These are phyloP conservation scores for Salarias fasciatus DNA, from an alignment of 2,797 vertebrate genomes.

Conservation along the genomic window DNA sequence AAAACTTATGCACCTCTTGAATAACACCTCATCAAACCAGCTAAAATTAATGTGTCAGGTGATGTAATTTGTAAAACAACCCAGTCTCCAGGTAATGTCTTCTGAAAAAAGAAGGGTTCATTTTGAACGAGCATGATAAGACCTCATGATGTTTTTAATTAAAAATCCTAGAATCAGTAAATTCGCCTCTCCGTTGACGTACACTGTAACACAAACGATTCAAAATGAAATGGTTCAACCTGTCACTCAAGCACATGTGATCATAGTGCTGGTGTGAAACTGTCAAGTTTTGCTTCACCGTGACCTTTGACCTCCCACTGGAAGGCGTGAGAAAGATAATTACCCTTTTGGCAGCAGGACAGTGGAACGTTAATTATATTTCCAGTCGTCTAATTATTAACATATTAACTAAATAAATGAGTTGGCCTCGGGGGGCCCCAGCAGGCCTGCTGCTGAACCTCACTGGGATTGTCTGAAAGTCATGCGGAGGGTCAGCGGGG, in stretches of 20 bases:
- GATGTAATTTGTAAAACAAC: no score
- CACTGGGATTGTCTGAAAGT: conserved; percentile 3
- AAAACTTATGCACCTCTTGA: no score
- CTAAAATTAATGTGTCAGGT: no score
- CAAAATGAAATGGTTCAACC: not conserved
- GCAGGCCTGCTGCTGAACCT: conserved; percentile 1
- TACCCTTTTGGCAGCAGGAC: conserved; percentile 25
- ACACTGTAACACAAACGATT: conserved; percentile 4
- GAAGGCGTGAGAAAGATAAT: conserved; percentile 40
- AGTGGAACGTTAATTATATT: conserved; percentile 28
- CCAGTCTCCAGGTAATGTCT: no score
- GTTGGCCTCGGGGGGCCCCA: not conserved
- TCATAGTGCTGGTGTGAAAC: conserved; percentile 12
- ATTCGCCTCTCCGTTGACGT: not conserved
- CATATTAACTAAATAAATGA: conserved; percentile 28
- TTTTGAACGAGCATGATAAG: no score
- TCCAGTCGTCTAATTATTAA: conserved; percentile 34
- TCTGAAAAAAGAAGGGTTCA: no score
- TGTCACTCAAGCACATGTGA: not conserved
- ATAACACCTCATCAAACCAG: no score
- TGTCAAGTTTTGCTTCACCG: conserved; percentile 10
- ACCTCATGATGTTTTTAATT: no score
- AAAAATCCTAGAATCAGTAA: no score
- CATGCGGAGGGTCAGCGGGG: not conserved
- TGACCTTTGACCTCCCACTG: conserved; percentile 25